Evolutionary conservation across 2,797 vertebrate species (phyloP), one percentile per base, ranked within the genome.

Genomic region (Lagocephalus sceleratus): DNA sequence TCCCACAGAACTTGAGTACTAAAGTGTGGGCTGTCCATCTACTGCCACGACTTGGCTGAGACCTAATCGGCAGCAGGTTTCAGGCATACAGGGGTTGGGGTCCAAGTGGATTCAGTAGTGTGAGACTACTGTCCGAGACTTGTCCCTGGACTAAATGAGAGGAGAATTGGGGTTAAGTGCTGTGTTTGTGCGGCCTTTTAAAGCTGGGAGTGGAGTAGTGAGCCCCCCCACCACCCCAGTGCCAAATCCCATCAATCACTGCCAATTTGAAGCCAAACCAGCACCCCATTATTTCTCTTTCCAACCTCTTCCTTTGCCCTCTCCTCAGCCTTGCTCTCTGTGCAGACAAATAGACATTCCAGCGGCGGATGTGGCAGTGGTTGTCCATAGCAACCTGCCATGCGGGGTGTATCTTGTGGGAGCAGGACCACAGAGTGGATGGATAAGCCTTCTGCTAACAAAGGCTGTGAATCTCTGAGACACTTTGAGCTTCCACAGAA

Each of bases 301-400:
- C n/a, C n/a, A n/a, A n/a, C 63, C 63, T 61, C 65, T 54, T 65
- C 51, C 61, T 54, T 71, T 21, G 2, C 60, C 51, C 60, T 75
- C 63, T 68, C 61, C 73, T 67, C 58, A 50, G 59, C 58, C 67
- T 69, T 66, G 3, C 51, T 61, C 73, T 68, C 58, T 63, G 53
- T 45, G 71, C 69, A 66, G 79, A 78, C 78, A 79, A 84, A 84
- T 57, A 84, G 75, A 75, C 75, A 87, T 87, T 85, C 82, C 76
- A 54, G 71, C 55, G 76, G 69, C 66, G 72, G 84, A 88, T 86
- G 82, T 78, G 64, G 68, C 39, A 41, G 63, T 64, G 74, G 85
- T 90, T 78, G 84, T 84, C 88, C 75, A 46, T 87, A 85, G 84
- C 83, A 87, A 89, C 86, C 60, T 73, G 74, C 76, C 68, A 82